These are phyloP conservation scores for Ligdia adustata DNA, from an alignment of 2,888 invertebrate species.

Conservation along the genomic window DNA sequence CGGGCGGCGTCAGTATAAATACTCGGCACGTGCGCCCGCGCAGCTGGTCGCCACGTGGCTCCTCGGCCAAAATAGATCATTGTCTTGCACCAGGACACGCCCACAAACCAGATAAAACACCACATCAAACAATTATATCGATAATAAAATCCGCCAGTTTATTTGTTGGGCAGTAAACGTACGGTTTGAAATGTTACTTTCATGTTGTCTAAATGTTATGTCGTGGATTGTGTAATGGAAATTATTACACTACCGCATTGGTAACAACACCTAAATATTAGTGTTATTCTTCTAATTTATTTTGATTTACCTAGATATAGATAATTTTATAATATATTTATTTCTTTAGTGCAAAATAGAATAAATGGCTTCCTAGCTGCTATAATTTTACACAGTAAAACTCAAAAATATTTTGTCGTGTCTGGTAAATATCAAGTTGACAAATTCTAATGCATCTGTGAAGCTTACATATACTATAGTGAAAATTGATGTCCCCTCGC, in stretches of 20 bases:
- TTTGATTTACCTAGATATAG: no score
- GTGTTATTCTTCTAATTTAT: no score
- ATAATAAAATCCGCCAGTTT: slow-evolving; percentile 66
- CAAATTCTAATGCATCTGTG: slow-evolving; percentile 28
- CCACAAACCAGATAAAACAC: slow-evolving; percentile 77
- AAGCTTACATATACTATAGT: slow-evolving; percentile 42
- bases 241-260: slow-evolving; percentile 2
- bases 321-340: no score
- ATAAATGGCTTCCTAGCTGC: slow-evolving; percentile 35
- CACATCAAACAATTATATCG: slow-evolving; percentile 75
- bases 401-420: no score
- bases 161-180: slow-evolving; percentile 52
- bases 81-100: slow-evolving; percentile 74
- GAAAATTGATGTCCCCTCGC: slow-evolving; percentile 52
- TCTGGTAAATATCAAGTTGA: no score
- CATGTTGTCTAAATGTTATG: slow-evolving; percentile 44
- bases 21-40: slow-evolving; percentile 76
- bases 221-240: slow-evolving; percentile 34
- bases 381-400: no score
- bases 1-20: slow-evolving; percentile 72
- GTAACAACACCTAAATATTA: no score
- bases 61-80: slow-evolving; percentile 80
- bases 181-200: slow-evolving; percentile 46
- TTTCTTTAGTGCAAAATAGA: no score
- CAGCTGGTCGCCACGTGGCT: slow-evolving; percentile 81